Conservation (phyloP, 2,797 vertebrate genomes). For the Enteromius afrohamiltoni region DNA sequence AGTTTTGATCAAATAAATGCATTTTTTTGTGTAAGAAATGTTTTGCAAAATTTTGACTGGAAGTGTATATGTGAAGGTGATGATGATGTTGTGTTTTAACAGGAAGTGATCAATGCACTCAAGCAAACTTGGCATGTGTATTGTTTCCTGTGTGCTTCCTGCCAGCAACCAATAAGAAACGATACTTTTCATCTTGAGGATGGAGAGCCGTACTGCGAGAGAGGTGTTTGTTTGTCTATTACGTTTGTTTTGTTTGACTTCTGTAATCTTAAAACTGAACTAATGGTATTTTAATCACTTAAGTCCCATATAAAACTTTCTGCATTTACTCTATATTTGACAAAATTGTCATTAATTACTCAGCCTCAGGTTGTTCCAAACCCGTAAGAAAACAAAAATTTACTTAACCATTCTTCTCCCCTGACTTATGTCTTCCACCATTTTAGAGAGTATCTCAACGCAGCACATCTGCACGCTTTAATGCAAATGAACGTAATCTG, state of each 20-base stretch:
- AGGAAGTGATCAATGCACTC: slow-evolving; percentile 98
- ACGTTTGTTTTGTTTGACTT: background rate
- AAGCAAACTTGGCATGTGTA: slow-evolving; percentile 95
- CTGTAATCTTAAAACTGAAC: background rate
- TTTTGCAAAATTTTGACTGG: background rate
- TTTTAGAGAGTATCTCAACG: no score
- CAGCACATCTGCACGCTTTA: no score
- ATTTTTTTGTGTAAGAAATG: no score
- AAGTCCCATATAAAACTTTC: background rate
- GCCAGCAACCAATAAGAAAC: slow-evolving; percentile 93
- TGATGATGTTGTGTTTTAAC: slow-evolving; percentile 52
- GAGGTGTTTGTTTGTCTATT: slow-evolving; percentile 76
- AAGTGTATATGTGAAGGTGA: background rate
- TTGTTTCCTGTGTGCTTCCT: slow-evolving; percentile 93
- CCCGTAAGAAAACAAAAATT: no score
- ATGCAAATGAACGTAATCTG: no score
- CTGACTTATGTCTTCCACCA: no score
- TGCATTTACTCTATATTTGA: background rate
- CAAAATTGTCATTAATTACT: background rate
- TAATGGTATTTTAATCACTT: background rate
- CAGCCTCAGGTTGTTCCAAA: no score
- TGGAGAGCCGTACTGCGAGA: slow-evolving; percentile 96
- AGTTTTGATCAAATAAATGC: background rate
- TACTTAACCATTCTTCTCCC: no score
- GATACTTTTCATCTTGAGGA: slow-evolving; percentile 97